Base-by-base conservation (phyloP, 2,888 invertebrate species). In the Mythimna loreyi region DNA sequence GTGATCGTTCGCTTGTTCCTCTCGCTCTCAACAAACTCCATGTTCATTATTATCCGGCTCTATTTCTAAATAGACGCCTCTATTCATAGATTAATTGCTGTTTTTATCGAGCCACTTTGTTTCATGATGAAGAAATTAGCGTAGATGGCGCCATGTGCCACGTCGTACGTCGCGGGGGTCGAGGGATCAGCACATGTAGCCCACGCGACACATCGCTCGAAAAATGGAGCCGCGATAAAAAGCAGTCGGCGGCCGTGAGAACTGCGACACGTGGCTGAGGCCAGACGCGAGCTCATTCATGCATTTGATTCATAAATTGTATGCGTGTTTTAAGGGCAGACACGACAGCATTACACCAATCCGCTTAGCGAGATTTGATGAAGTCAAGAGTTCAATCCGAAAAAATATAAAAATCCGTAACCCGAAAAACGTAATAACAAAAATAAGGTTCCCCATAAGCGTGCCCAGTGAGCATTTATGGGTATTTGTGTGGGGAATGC, bases 291-390 rank as follows among this genome's bases (percentile, higher is more conserved):
- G 90, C 92, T 92, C 95, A 95, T 95, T 95, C 95, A 95, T 93
- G 92, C 92, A 93, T 95, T 94, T 95, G 94, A 95, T 95, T 95
- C 95, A 95, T 95, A 92, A 93, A 91, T 88, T 90, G 90, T 89
- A 89, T 86, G 84, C 85, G 88, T 77, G 84, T 83, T 82, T 86
- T 89, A 78, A 88, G 85, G 87, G 84, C 87, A 86, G 75, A 84
- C 81, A 83, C 79, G 72, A 74, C 72, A 77, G 53, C 52, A 67
- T 58, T 47, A 75, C 77, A 73, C 75, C 79, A 77, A 80, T 76
- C 67, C 64, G 75, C 63, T 63, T 76, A 64, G 65, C 49, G 62
- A 69, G 72, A 63, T 64, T 66, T 64, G 70, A 78, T 58, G 25
- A 72, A 67, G 65, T 66, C 61, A 65, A 61, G 43, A 67, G 43